phyloP scores from a whole-genome alignment of 2,888 invertebrate species.

The Elmis aenea region DNA sequence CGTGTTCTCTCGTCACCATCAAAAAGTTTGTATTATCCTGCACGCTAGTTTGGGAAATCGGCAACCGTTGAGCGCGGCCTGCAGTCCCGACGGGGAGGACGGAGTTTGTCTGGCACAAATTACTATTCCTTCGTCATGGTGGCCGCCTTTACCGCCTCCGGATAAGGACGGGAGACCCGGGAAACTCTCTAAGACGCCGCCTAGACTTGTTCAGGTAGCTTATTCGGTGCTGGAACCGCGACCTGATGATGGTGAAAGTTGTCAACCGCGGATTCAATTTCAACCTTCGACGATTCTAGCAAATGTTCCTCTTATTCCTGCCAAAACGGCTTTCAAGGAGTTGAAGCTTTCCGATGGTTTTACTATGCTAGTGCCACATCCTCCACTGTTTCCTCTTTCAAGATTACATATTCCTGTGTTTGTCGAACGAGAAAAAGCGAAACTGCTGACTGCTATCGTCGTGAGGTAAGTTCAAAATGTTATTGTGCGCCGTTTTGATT shows the following conservation, averaged over 20 bases:
- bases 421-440: slow-evolving; percentile 65
- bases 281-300: slow-evolving; percentile 55
- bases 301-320: slow-evolving; percentile 66
- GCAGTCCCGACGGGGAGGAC: slow-evolving; percentile 88
- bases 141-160: slow-evolving; percentile 69
- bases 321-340: slow-evolving; percentile 78
- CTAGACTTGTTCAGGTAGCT: slow-evolving; percentile 71
- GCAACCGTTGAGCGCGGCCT: slow-evolving; percentile 76
- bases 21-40: slow-evolving; percentile 71
- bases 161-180: slow-evolving; percentile 54
- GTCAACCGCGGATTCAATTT: slow-evolving; percentile 70
- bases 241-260: slow-evolving; percentile 59
- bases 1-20: slow-evolving; percentile 55
- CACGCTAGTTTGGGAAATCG: slow-evolving; percentile 63
- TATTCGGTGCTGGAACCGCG: slow-evolving; percentile 86
- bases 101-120: slow-evolving; percentile 83
- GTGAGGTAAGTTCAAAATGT: slow-evolving; percentile 82
- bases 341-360: slow-evolving; percentile 78
- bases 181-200: slow-evolving; percentile 51
- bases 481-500: too few relatives aligned
- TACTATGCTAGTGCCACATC: slow-evolving; percentile 80
- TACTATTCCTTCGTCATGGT: slow-evolving; percentile 87
- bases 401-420: slow-evolving; percentile 88
- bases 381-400: slow-evolving; percentile 83
- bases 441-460: slow-evolving; percentile 69